Conservation (phyloP, 2,888 invertebrate genomes). For the Cephalotes varians region DNA sequence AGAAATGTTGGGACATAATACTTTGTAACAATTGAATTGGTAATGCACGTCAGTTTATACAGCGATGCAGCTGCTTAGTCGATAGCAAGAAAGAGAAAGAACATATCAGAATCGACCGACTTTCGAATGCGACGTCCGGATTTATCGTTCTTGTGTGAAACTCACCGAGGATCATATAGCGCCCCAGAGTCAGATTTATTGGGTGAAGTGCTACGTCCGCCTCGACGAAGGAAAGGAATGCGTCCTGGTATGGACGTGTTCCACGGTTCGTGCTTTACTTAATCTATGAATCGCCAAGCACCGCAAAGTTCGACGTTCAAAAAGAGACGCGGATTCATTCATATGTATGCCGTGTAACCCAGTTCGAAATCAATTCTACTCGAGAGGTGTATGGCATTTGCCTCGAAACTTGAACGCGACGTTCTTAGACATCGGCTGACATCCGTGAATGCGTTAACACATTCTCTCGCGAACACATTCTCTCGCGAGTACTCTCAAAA, state of each 20-base stretch:
- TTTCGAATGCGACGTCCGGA: slow-evolving; percentile 45
- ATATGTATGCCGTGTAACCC: slow-evolving; percentile 68
- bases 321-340: slow-evolving; percentile 63
- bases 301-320: slow-evolving; percentile 54
- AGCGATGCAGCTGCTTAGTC: slow-evolving; percentile 48
- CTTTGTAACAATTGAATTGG: slow-evolving; percentile 55
- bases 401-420: slow-evolving; percentile 27
- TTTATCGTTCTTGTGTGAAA: slow-evolving; percentile 53
- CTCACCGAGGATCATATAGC: slow-evolving; percentile 43
- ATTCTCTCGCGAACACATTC: too few relatives aligned
- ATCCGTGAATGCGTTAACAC: slow-evolving; percentile 7
- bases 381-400: slow-evolving; percentile 16
- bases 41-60: slow-evolving; percentile 46
- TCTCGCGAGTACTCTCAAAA: slow-evolving; percentile 5
- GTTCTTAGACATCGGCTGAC: slow-evolving; percentile 15
- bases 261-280: slow-evolving; percentile 38
- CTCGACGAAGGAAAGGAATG: neutral
- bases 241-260: slow-evolving; percentile 2
- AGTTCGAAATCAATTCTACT: slow-evolving; percentile 57
- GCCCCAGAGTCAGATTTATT: slow-evolving; percentile 44
- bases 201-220: slow-evolving; percentile 24
- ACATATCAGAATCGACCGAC: slow-evolving; percentile 35
- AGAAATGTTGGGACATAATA: slow-evolving; percentile 38
- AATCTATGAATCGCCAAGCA: slow-evolving; percentile 57
- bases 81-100: neutral